Conservation (phyloP, 2,797 vertebrate species). For the Danionella dracula region DNA sequence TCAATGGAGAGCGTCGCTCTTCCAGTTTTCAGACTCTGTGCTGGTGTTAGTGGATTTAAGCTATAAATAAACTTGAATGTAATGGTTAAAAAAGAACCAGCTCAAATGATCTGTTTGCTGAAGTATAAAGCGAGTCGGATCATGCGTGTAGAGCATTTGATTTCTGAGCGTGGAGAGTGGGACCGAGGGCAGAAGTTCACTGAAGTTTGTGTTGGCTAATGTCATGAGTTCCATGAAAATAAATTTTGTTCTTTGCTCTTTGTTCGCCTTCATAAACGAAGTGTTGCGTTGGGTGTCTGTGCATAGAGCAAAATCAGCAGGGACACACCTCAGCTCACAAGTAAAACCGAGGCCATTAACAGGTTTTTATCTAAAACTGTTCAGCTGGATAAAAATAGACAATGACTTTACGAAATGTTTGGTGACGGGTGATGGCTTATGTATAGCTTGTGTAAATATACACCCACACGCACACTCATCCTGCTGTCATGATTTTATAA, state of each 20-base stretch:
- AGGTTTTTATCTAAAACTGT: not conserved
- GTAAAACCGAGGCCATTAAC: not conserved
- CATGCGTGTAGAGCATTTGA: not conserved
- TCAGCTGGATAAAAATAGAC: not conserved
- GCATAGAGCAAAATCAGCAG: not conserved
- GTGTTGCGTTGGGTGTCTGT: not conserved
- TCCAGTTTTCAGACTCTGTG: too few relatives aligned
- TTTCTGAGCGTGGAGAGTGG: not conserved
- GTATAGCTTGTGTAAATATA: too few relatives aligned
- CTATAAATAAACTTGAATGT: too few relatives aligned
- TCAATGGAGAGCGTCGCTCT: too few relatives aligned
- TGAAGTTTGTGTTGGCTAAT: not conserved
- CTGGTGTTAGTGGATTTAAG: too few relatives aligned
- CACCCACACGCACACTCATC: too few relatives aligned
- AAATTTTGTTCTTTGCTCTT: constrained; percentile 5
- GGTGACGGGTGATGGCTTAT: not conserved
- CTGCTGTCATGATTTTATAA: too few relatives aligned
- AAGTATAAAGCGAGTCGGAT: not conserved
- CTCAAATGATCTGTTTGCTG: too few relatives aligned
- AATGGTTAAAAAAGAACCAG: too few relatives aligned
- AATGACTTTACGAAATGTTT: not conserved
- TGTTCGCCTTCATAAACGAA: not conserved
- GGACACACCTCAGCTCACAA: not conserved
- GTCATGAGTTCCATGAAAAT: not conserved
- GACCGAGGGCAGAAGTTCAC: not conserved